A percentile compares a stretch with the other conserved stretches of the same genome.
Evolutionary conservation across 2,113 vertebrate genomes (phyloP).

Genomic region (Caloenas nicobarica): DNA sequence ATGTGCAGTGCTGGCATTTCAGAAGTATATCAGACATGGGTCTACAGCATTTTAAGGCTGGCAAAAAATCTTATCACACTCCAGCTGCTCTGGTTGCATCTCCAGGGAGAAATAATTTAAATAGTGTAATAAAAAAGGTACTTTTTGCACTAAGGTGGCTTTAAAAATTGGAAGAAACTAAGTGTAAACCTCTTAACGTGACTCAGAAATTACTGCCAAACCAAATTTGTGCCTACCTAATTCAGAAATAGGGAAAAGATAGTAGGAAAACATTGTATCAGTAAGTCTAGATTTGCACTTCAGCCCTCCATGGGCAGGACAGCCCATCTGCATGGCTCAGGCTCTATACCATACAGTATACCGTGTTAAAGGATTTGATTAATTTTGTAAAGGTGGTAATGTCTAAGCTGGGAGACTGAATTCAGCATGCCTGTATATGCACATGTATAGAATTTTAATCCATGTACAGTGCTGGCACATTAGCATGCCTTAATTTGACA

Average conservation of each 20-base stretch:
- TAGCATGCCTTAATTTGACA: neutral
- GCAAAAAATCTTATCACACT: neutral
- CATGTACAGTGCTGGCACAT: neutral
- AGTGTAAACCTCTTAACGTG: neutral
- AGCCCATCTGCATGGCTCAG: fast-evolving
- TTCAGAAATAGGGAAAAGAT: neutral
- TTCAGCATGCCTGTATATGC: neutral
- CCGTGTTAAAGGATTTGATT: neutral
- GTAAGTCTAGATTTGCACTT: neutral
- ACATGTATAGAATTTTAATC: neutral
- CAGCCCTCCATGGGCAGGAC: neutral
- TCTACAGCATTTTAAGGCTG: slow-evolving; percentile 1
- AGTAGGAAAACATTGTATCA: neutral
- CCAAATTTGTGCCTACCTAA: neutral
- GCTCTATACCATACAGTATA: neutral
- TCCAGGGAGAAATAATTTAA: slow-evolving; percentile 9
- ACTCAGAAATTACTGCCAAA: neutral
- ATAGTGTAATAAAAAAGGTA: neutral
- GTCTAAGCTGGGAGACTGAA: neutral
- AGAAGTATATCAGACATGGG: neutral
- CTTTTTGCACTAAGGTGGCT: neutral
- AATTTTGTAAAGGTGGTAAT: neutral
- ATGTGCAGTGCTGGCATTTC: neutral
- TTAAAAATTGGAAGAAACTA: neutral
- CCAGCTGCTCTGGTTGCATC: neutral